Evolutionary conservation across 2,113 vertebrate species (phyloP), one percentile per base, ranked within the genome.

Genomic region (Peromyscus polionotus): DNA sequence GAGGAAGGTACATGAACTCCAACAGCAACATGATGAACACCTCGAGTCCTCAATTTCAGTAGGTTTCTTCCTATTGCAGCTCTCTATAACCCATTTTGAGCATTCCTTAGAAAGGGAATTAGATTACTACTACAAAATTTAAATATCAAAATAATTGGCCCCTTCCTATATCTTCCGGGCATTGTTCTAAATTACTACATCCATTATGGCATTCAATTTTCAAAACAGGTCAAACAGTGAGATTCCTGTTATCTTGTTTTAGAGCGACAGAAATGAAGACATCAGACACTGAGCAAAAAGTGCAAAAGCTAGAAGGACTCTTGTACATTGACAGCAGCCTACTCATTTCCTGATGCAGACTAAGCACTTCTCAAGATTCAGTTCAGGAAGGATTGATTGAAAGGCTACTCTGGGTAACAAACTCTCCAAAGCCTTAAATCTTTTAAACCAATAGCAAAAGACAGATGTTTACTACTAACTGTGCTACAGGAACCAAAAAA

Each of bases 391-490:
- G 10, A 90, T 33, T 93, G 26, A 95, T 20, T 93, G 80, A 93
- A 94, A 76, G 33, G 10, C n/a, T 68, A 48, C 42, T 73, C 86
- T 57, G 28, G 36, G n/a, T 67, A 77, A 89, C 11, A 42, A 5
- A 59, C 17, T 83, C 3, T 75, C 39, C 77, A 67, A 14, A 28
- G 36, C 73, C 13, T 10, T 79, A 26, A 89, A 57, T 67, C 45
- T 86, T 88, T 54, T 94, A 95, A 70, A 61, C 13, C 54, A 86
- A 92, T 80, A 39, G 45, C 88, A 95, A 65, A 90, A 96, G 79
- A 61, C 39, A 76, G 39, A 19, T 20, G 4, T 77, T 93, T 4
- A 89, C 65, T 61, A 81, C 20, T 87, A 85, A 61, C 42, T 92
- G 3, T 75, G 75, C 90, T 36, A 87, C 13, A 90, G 10, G 59